Evolutionary conservation across 30 jellyfish, hydroid and myxozoan species (phyloP).

Genomic region (Catostylus mosaicus): DNA sequence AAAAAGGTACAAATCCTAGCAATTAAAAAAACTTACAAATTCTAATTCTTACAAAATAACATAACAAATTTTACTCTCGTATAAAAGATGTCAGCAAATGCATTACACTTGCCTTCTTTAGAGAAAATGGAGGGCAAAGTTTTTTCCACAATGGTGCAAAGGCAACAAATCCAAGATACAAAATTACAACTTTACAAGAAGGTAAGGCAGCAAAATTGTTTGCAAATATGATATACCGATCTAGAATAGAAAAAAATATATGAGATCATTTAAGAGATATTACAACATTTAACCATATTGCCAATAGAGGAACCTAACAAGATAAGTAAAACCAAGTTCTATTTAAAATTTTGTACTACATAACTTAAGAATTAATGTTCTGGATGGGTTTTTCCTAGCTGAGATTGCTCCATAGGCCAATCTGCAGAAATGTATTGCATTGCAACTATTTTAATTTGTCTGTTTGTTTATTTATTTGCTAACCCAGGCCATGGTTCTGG

Average conservation of each 20-base stretch:
- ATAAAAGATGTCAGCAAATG: neutral
- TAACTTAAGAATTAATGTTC: too few species aligned
- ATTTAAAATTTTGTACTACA: too few species aligned
- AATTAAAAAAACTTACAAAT: neutral
- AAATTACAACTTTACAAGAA: slow-evolving; percentile 26
- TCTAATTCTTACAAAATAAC: neutral
- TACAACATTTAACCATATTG: too few species aligned
- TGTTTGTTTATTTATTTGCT: too few species aligned
- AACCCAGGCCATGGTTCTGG: too few species aligned
- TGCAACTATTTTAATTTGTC: too few species aligned
- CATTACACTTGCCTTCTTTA: slow-evolving; percentile 20
- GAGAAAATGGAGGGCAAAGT: slow-evolving; percentile 13
- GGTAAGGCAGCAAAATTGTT: slow-evolving; percentile 5
- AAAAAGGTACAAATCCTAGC: neutral
- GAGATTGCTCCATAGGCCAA: too few species aligned
- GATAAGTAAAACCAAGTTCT: too few species aligned
- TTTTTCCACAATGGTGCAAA: slow-evolving; percentile 15
- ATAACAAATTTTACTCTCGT: neutral
- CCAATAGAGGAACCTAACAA: too few species aligned
- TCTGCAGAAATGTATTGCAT: too few species aligned
- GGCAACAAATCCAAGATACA: slow-evolving; percentile 10
- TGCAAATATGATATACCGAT: slow-evolving; percentile 35
- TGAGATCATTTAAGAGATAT: too few species aligned
- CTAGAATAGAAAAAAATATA: slow-evolving; percentile 2
- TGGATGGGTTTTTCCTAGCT: too few species aligned